Base-by-base conservation (phyloP, 2,113 vertebrate genomes). In the Gobio gobio region DNA sequence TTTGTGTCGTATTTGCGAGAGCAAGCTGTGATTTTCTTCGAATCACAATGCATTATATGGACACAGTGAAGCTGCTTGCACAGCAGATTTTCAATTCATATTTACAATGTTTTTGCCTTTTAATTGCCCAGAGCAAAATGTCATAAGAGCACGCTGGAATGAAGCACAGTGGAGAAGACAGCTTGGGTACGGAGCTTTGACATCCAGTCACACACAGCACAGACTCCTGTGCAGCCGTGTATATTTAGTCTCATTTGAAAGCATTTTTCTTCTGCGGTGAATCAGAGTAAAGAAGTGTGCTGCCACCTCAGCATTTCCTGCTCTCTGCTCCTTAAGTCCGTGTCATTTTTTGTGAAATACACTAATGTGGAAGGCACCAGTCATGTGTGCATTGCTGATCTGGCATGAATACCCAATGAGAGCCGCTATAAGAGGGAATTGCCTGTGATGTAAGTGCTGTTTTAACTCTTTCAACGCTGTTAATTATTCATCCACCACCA, bases 291-390 rank as follows among this genome's bases (percentile, higher is more conserved):
- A 90, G 87, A 79, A 83, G 61, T 90, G 75, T 87, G 73, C 43
- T 86, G 86, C 86, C 85, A 90, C 84, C 88, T 93, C 92, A 93
- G 92, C 91, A 91, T 78, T 92, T 93, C 89, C 76, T 79, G 74
- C 72, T 82, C 36, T 89, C 87, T 85, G 89, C 86, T 73, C 78
- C 75, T 74, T 83, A 87, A 76, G 85, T 85, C 90, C 74, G 70
- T 87, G 88, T 85, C 86, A 90, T 89, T 92, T 92, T 91, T 90
- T 89, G 90, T 85, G 85, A 86, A 89, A 91, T 90, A 90, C 84
- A 10, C 84, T 91, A 88, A 94, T 90, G 91, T 92, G 89, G 66
- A 83, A 86, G 89, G 77, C 85, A 73, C 90, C 90, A 81, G 88
- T 90, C 88, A 87, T 89, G 77, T 80, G 86, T 86, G 84, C 84